These are phyloP conservation scores for Coregonus clupeaformis DNA, from an alignment of 2,113 vertebrate genomes.

Conservation along the genomic window DNA sequence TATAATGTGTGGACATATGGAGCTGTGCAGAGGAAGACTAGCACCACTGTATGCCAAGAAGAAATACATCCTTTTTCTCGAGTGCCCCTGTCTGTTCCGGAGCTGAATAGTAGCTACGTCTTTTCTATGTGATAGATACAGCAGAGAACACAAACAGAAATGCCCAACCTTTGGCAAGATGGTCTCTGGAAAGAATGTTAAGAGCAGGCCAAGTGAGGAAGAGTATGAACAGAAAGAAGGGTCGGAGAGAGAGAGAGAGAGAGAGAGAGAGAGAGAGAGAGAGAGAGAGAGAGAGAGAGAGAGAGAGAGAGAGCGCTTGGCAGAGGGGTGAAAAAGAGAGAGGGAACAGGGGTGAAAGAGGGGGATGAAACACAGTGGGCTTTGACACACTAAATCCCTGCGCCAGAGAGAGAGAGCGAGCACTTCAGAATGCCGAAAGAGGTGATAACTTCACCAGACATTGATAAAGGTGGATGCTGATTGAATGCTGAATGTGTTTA, in stretches of 20 bases:
- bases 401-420: neutral
- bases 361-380: neutral
- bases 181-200: constrained; percentile 71
- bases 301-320: neutral
- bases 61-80: constrained; percentile 3
- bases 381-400: constrained; percentile 17
- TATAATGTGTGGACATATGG: too few species aligned
- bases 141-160: constrained; percentile 69
- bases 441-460: neutral
- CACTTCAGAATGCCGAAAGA: constrained; percentile 2
- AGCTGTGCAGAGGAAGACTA: neutral
- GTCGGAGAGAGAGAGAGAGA: too few species aligned
- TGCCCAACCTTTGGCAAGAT: constrained; percentile 59
- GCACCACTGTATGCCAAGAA: neutral
- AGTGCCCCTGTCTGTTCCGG: constrained; percentile 1
- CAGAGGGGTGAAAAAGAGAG: neutral
- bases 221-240: neutral
- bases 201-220: constrained; percentile 51
- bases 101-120: constrained; percentile 32
- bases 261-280: too few species aligned
- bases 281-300: neutral
- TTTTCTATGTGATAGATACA: constrained; percentile 63
- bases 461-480: neutral
- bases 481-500: too few species aligned
- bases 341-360: too few species aligned